Conservation (phyloP, 2,888 invertebrate species). For the Miltochrista miniata region DNA sequence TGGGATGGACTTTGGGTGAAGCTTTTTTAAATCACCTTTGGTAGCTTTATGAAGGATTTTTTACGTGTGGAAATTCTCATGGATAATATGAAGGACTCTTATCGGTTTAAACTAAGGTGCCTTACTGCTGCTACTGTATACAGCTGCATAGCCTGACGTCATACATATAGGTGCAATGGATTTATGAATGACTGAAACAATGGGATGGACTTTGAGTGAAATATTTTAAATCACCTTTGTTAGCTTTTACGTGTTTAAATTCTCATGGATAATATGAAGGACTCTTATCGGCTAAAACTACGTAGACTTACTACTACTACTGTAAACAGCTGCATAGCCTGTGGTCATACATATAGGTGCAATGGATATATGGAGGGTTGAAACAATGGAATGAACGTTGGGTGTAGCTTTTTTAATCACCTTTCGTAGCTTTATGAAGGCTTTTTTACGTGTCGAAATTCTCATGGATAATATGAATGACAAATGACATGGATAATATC, state of each 20-base stretch:
- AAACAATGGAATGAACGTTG: slow-evolving; percentile 48
- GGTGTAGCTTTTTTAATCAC: slow-evolving; percentile 24
- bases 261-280: too few species aligned
- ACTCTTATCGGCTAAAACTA: too few species aligned
- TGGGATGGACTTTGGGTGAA: slow-evolving; percentile 45
- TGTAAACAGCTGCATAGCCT: slow-evolving; percentile 50
- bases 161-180: slow-evolving; percentile 43
- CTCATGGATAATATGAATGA: too few species aligned
- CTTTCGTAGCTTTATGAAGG: too few species aligned
- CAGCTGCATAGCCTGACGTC: slow-evolving; percentile 59
- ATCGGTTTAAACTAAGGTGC: too few species aligned
- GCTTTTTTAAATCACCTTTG: slow-evolving; percentile 6
- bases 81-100: too few species aligned
- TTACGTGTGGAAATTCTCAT: too few species aligned
- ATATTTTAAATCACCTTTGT: slow-evolving; percentile 1
- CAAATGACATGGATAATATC: slow-evolving; percentile 44
- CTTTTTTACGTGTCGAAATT: too few species aligned
- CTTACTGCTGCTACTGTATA: too few species aligned
- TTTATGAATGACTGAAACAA: slow-evolving; percentile 47
- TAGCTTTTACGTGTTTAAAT: too few species aligned
- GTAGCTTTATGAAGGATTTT: too few species aligned
- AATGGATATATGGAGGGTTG: slow-evolving; percentile 44
- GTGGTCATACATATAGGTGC: slow-evolving; percentile 54
- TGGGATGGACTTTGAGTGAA: slow-evolving; percentile 45
- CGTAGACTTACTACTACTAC: too few species aligned